These are phyloP conservation scores for Nyctalus aviator DNA, from an alignment of 2,797 vertebrate genomes.

Conservation along the genomic window DNA sequence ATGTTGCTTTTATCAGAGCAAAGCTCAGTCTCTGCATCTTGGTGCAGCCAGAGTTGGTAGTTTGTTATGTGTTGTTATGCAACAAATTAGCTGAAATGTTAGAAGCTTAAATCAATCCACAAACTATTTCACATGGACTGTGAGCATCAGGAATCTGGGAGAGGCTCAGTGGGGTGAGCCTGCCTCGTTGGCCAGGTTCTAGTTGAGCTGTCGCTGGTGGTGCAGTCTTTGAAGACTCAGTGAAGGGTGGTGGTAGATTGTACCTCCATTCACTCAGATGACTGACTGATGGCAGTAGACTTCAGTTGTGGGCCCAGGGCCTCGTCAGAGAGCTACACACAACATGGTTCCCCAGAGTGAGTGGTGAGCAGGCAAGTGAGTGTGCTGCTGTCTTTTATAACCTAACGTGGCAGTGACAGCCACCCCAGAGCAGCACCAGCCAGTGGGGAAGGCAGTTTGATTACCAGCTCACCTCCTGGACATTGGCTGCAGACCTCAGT, in stretches of 20 bases:
- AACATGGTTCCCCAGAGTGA: background rate
- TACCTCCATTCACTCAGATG: background rate
- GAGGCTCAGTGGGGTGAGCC: background rate
- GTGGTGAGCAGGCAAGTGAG: background rate
- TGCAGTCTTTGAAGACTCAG: background rate
- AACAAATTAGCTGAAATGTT: background rate
- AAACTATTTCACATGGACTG: background rate
- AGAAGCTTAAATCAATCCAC: background rate
- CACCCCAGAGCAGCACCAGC: background rate
- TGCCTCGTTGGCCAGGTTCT: background rate
- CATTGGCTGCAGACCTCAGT: background rate
- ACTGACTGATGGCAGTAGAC: background rate
- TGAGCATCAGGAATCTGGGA: background rate
- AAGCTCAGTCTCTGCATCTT: background rate
- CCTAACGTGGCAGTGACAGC: background rate
- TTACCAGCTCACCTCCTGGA: background rate
- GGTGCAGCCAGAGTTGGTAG: background rate
- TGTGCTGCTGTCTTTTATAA: background rate
- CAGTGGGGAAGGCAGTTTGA: background rate
- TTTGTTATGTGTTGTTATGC: constrained; percentile 17
- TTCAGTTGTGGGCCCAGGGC: background rate
- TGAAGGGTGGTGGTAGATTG: background rate
- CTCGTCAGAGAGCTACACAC: background rate
- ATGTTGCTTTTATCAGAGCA: background rate
- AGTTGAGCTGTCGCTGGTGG: background rate